These are phyloP conservation scores for Alca torda DNA, from an alignment of 2,797 vertebrate species.

Conservation along the genomic window DNA sequence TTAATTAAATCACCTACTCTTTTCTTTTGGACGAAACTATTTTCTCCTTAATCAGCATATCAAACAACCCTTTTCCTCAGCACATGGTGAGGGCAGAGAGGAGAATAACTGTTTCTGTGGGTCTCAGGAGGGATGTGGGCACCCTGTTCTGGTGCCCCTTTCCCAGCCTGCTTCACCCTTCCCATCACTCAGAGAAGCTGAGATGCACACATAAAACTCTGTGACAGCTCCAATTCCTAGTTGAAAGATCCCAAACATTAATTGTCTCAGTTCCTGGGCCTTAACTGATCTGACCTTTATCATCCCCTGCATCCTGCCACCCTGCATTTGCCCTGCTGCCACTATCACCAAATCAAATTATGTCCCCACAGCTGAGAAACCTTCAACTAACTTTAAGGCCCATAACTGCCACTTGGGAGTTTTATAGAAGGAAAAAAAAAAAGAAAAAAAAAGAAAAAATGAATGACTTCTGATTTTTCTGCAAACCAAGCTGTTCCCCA, in stretches of 20 bases:
- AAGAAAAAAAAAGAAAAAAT: not conserved
- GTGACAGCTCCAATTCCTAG: not conserved
- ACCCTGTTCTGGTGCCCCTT: not conserved
- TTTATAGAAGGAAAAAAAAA: not conserved
- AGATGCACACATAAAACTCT: not conserved
- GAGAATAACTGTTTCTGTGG: not conserved
- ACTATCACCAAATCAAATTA: not conserved
- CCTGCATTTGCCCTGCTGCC: not conserved
- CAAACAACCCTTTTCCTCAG: not conserved
- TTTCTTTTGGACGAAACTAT: not conserved
- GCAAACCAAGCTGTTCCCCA: not conserved
- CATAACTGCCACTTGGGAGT: not conserved
- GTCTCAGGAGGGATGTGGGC: not conserved
- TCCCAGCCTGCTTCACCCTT: not conserved
- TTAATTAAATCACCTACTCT: not conserved
- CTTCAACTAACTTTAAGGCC: not conserved
- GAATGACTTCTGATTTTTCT: not conserved
- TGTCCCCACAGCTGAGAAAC: not conserved
- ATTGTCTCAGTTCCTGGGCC: not conserved
- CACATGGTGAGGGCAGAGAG: not conserved
- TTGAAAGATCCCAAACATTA: not conserved
- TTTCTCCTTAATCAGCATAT: too few relatives aligned
- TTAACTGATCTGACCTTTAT: not conserved
- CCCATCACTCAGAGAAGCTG: not conserved
- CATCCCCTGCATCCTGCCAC: not conserved